A percentile compares a stretch with the other conserved stretches of the same genome.
Conservation (phyloP, 2,113 vertebrate genomes). For the Solea solea region DNA sequence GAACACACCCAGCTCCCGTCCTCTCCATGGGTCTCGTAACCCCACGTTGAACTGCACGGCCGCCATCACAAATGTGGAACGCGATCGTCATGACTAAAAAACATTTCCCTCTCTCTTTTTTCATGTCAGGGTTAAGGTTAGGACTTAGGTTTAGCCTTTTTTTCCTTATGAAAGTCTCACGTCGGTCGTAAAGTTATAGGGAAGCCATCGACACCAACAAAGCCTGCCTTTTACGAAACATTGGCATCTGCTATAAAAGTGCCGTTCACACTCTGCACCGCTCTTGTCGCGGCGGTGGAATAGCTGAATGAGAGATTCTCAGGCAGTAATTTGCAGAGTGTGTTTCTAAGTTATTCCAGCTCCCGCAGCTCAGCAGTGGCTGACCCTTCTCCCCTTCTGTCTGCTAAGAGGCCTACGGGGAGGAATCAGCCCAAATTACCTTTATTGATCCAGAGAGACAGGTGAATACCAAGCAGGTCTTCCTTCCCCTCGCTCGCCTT, state of each 20-base stretch:
- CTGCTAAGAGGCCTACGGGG: conserved; percentile 80
- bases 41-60: conserved; percentile 44
- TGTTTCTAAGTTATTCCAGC: conserved; percentile 80
- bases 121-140: neutral
- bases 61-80: conserved; percentile 27
- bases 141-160: conserved; percentile 17
- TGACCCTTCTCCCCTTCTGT: conserved; percentile 77
- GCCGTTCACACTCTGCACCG: neutral
- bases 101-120: conserved; percentile 12
- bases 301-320: conserved; percentile 69
- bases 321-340: conserved; percentile 74
- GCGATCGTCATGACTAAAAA: conserved; percentile 32
- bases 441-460: conserved; percentile 82
- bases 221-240: neutral
- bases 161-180: conserved; percentile 1
- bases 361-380: conserved; percentile 76
- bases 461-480: conserved; percentile 82
- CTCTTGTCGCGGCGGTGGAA: conserved; percentile 36
- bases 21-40: conserved; percentile 33
- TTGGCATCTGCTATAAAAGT: neutral
- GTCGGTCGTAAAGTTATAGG: neutral
- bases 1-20: conserved; percentile 27
- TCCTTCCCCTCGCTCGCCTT: conserved; percentile 58
- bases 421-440: conserved; percentile 83
- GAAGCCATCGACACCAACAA: neutral